phyloP scores from a whole-genome alignment of 1,140 invertebrate species.

The Eufriesea mexicana region DNA sequence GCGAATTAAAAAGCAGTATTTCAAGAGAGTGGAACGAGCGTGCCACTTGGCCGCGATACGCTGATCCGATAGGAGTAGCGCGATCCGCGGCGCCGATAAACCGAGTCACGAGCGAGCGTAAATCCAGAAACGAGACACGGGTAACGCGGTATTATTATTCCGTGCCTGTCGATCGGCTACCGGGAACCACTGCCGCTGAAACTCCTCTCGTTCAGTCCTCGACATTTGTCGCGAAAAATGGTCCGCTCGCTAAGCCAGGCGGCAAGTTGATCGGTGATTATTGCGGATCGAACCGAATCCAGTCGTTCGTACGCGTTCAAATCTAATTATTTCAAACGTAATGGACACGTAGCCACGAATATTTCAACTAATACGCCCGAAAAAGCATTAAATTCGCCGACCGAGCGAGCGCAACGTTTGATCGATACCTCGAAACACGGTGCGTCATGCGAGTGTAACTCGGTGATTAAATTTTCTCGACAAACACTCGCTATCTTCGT shows the following conservation, averaged over 20 bases:
- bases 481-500: background rate
- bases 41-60: slow-evolving; percentile 14
- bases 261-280: background rate
- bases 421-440: no score
- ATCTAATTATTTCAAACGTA: background rate
- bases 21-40: slow-evolving; percentile 3
- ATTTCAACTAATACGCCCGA: no score
- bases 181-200: background rate
- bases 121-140: slow-evolving; percentile 6
- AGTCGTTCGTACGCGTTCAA: background rate
- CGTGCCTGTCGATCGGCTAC: background rate
- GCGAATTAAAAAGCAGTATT: slow-evolving; percentile 20
- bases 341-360: background rate
- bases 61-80: background rate
- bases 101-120: slow-evolving; percentile 9
- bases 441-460: no score
- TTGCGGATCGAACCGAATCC: background rate
- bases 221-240: background rate
- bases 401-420: no score
- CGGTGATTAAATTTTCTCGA: background rate
- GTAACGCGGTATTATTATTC: slow-evolving; percentile 2
- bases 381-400: background rate
- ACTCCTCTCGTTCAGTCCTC: background rate
- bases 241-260: no score
- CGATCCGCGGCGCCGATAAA: slow-evolving; percentile 13